Evolutionary conservation across 2,888 invertebrate species (phyloP), one percentile per base, ranked within the genome.

Genomic region (Leptopilina drosophilae): DNA sequence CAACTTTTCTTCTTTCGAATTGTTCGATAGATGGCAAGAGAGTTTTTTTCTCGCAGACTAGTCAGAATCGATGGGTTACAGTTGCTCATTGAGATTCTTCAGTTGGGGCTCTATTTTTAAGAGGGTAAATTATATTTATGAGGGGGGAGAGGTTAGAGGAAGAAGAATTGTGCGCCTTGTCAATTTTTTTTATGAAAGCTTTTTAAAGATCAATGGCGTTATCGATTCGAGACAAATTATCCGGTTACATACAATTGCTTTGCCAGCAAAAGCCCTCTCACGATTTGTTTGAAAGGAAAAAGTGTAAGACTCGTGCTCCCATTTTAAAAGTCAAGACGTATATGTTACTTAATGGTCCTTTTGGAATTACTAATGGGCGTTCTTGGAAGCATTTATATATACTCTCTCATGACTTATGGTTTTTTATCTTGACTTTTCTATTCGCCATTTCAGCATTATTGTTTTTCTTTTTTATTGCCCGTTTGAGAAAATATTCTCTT

Each of bases 181-280:
- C 53, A 69, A 69, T 69, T 69, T 42, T 42, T 33, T 33, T 33
- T 33, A 33, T 69, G 26, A 69, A 69, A 49, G 26, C 49, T 69
- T 49, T 33, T 69, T 49, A 14, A 69, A 46, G 49, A 69, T 69
- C 69, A 69, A 53, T 69, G 69, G 15, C 53, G 9, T 69, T 69
- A 69, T 53, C 69, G 69, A 53, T 69, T 69, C 33, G 49, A 46
- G 53, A 69, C 69, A 69, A 69, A 69, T 69, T 69, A 69, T 69
- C 69, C 53, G 26, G 53, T 69, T 69, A 69, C 49, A 49, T 15
- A 69, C 49, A 53, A 69, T 69, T 69, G 69, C 69, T 14, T 53
- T 53, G 69, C 53, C 69, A 49, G 69, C 49, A 69, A 53, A 69
- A 69, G 69, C 49, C 69, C 49, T 8, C 20, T 49, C 49, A 53